Evolutionary conservation across 2,888 invertebrate genomes (phyloP), one percentile per base, ranked within the genome.

Genomic region (Lottia gigantea): DNA sequence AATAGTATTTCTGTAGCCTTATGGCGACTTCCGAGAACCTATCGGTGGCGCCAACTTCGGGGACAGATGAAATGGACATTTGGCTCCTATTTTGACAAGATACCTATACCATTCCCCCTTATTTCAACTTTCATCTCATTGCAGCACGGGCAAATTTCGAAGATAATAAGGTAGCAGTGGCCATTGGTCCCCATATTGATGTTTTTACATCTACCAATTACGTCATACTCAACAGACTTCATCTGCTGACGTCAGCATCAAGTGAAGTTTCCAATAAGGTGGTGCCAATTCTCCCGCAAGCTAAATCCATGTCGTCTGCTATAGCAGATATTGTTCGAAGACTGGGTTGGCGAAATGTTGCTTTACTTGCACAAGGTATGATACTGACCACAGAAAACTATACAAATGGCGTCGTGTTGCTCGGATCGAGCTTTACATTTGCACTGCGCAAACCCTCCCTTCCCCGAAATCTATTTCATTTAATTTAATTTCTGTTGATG

Each of bases 171-270:
- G 76, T 82, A 8, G 79, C 81, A 0, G 82, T 82, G 4, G 85
- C 83, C 8, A 80, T 84, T 46, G 85, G 85, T 11, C 84, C 85
- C 0, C 80, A 80, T 72, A 83, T 85, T 31, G 82, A 84, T 67
- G 83, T 83, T 3, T 85, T 85, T 67, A 81, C 84, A 7, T 85
- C 85, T 31, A 81, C 81, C 46, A 79, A 82, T 31, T 85, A 85
- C 74, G 83, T 85, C 75, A 84, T 85, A 46, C 68, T 74, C 2
- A 72, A 80, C 23, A 83, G 83, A 71, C 70, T 77, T 14, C 83
- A 83, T 67, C 74, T 84, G 40, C 76, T 85, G 69, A 85, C 85
- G 65, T 81, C 82, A 71, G 74, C 79, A n/a, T 72, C 74, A 15
- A 76, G 74, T 1, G 69, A 72, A 63, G 78, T 77, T 61, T 76